Evolutionary conservation across 2,797 vertebrate species (phyloP).

Genomic region (Neosalanx taihuensis): DNA sequence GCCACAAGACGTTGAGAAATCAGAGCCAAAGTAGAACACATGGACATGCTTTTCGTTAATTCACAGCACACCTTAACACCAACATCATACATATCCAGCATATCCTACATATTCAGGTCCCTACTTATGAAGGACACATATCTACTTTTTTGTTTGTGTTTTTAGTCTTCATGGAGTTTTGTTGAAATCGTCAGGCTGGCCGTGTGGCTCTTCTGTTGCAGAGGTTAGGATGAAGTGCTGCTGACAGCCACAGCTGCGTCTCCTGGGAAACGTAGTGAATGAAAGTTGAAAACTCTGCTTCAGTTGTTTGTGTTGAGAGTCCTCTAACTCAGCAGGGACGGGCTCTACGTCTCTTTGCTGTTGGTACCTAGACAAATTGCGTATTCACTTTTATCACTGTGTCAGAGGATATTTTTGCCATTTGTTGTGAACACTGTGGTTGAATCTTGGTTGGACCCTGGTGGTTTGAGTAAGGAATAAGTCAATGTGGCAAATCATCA

Average conservation of each 20-base stretch:
- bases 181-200: too few species aligned
- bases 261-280: not conserved
- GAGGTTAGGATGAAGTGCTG: not conserved
- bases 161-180: too few species aligned
- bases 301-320: not conserved
- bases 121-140: too few species aligned
- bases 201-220: not conserved
- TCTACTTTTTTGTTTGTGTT: too few species aligned
- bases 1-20: too few species aligned
- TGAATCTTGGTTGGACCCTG: not conserved
- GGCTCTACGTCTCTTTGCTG: too few species aligned
- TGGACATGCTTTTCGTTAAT: too few species aligned
- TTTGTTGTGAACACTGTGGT: not conserved
- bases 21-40: too few species aligned
- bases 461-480: not conserved
- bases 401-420: not conserved
- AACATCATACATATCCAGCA: not conserved
- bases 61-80: too few species aligned
- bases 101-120: too few species aligned
- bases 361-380: not conserved
- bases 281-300: not conserved
- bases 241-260: not conserved
- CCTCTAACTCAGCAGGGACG: not conserved
- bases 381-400: not conserved
- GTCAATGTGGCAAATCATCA: not conserved